Evolutionary conservation across 2,888 invertebrate genomes (phyloP).

Genomic region (Chymomyza procnemis): DNA sequence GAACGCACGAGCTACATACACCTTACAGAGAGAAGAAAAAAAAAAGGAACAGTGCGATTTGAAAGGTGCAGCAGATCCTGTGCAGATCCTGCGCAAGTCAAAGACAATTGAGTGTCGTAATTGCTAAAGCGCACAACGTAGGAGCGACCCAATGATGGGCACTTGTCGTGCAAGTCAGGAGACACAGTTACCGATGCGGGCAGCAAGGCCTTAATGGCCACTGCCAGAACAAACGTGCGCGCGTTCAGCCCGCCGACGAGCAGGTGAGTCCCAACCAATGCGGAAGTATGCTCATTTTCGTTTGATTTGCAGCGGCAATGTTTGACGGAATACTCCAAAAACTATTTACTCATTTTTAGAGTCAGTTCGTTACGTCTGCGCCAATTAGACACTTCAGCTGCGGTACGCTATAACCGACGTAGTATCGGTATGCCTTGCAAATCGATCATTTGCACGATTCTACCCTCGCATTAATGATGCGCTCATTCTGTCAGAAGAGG

Average conservation of each 20-base stretch:
- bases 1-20: conserved; percentile 29
- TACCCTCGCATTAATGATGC: neutral
- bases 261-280: conserved; percentile 61
- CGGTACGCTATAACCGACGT: neutral
- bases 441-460: neutral
- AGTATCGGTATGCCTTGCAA: neutral
- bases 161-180: conserved; percentile 49
- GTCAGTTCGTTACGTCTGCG: conserved; percentile 1
- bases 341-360: conserved; percentile 13
- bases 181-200: conserved; percentile 55
- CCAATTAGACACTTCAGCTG: conserved; percentile 42
- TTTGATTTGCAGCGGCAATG: conserved; percentile 50
- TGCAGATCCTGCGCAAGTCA: conserved; percentile 44
- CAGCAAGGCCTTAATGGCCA: conserved; percentile 44
- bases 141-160: conserved; percentile 58
- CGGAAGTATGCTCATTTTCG: conserved; percentile 69
- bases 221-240: conserved; percentile 17
- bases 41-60: conserved; percentile 59
- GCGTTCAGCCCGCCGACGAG: conserved; percentile 46
- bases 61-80: conserved; percentile 55
- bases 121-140: conserved; percentile 44
- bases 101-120: conserved; percentile 68
- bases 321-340: conserved; percentile 19
- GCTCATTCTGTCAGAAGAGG: neutral
- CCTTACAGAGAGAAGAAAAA: conserved; percentile 1